A percentile compares a stretch with the other conserved stretches of the same genome.
These are phyloP conservation scores for Philereme vetulata DNA, from an alignment of 2,888 invertebrate species.

Conservation along the genomic window DNA sequence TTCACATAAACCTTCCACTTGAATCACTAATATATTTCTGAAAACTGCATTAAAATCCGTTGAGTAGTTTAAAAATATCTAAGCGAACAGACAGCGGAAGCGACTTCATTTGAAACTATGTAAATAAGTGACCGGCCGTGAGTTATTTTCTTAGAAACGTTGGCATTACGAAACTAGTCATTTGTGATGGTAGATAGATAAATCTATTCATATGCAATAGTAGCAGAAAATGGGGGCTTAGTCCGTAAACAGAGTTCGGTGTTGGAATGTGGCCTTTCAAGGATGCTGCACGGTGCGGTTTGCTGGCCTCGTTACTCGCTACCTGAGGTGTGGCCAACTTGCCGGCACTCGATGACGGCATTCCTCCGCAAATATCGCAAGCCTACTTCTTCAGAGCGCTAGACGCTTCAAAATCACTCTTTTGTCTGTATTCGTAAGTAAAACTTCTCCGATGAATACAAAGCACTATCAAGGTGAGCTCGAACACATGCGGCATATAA, in stretches of 20 bases:
- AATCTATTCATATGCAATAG: constrained; percentile 50
- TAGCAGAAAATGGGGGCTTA: constrained; percentile 65
- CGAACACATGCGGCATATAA: constrained; percentile 18
- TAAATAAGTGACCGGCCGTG: constrained; percentile 34
- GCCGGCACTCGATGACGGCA: constrained; percentile 57
- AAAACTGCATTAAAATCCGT: too few relatives aligned
- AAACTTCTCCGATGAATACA: constrained; percentile 32
- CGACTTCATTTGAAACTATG: too few relatives aligned
- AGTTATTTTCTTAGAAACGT: constrained; percentile 42
- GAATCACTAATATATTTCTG: too few relatives aligned
- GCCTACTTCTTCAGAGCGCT: constrained; percentile 44
- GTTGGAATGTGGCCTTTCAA: constrained; percentile 81
- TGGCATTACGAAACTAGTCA: constrained; percentile 39
- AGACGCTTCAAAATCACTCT: constrained; percentile 39
- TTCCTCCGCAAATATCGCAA: constrained; percentile 62
- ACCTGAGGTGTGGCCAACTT: constrained; percentile 68
- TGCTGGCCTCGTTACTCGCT: constrained; percentile 64
- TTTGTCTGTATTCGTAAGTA: constrained; percentile 33
- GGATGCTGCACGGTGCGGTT: constrained; percentile 67
- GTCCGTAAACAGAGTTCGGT: constrained; percentile 71
- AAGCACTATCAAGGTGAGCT: constrained; percentile 27
- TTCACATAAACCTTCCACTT: too few relatives aligned
- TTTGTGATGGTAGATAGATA: constrained; percentile 44
- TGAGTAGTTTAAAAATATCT: too few relatives aligned
- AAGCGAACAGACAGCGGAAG: too few relatives aligned